These are phyloP conservation scores for Conus canariensis DNA, from an alignment of 2,888 invertebrate genomes.

Conservation along the genomic window DNA sequence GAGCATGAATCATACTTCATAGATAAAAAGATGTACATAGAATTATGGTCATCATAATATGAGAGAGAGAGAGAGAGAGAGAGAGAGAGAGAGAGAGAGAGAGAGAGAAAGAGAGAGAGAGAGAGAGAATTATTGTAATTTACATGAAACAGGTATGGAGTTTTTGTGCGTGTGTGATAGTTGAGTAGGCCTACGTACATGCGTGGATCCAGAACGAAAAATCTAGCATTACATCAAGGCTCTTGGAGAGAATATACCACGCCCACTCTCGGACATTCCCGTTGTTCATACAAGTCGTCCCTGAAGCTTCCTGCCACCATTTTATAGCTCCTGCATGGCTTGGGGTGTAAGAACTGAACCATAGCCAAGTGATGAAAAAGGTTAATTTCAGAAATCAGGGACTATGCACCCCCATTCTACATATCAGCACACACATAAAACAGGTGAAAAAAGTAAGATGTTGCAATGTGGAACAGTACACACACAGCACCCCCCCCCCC, in stretches of 20 bases:
- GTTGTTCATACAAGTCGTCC: background rate
- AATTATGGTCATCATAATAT: background rate
- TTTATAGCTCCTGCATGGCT: too few species aligned
- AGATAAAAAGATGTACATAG: background rate
- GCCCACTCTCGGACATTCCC: background rate
- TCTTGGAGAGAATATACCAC: too few species aligned
- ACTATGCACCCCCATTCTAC: background rate
- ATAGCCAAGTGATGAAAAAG: too few species aligned
- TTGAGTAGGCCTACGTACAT: too few species aligned
- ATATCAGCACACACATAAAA: background rate
- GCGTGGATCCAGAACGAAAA: too few species aligned
- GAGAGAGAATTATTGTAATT: too few species aligned
- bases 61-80: background rate
- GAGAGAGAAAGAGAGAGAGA: background rate
- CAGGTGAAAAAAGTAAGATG: background rate
- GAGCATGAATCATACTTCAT: conserved; percentile 1
- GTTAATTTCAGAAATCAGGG: too few species aligned
- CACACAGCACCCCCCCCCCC: background rate
- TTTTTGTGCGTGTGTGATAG: too few species aligned
- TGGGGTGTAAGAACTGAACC: background rate
- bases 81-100: conserved; percentile 13
- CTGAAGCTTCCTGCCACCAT: too few species aligned
- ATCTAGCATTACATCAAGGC: too few species aligned
- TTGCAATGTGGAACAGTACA: background rate
- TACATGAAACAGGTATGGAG: too few species aligned